Conservation (phyloP, 2,797 vertebrate genomes). For the Neostethus bicornis region DNA sequence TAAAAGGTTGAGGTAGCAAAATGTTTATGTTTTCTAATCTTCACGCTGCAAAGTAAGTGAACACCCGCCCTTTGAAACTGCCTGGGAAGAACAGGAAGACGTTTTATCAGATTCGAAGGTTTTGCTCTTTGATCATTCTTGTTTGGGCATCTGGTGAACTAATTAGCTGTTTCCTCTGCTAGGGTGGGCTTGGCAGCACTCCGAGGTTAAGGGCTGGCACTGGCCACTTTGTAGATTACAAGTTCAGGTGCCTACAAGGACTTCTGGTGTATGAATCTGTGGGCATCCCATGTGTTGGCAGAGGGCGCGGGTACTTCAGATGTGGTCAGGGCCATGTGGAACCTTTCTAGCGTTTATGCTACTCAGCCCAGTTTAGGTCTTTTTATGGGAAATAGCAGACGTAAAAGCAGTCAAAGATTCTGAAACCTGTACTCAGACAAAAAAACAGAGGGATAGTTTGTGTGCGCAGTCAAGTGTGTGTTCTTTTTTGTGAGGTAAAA, state of each 20-base stretch:
- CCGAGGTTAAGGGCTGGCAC: conserved; percentile 64
- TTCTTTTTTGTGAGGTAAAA: conserved; percentile 12
- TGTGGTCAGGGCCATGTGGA: conserved; percentile 81
- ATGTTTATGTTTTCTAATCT: conserved; percentile 59
- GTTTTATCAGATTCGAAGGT: conserved; percentile 69
- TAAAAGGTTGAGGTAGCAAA: conserved; percentile 55
- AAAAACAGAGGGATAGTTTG: conserved; percentile 51
- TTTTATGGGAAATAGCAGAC: conserved; percentile 28
- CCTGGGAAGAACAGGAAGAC: conserved; percentile 44
- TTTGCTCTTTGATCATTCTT: conserved; percentile 64
- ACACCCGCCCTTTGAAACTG: conserved; percentile 56
- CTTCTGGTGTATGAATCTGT: conserved; percentile 70
- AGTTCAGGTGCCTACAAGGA: conserved; percentile 60
- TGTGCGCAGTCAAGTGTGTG: conserved; percentile 16
- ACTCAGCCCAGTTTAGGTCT: conserved; percentile 60
- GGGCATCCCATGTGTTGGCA: conserved; percentile 75
- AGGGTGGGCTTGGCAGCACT: conserved; percentile 63
- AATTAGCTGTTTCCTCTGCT: conserved; percentile 73
- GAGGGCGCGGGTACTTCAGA: conserved; percentile 66
- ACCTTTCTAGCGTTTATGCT: conserved; percentile 71
- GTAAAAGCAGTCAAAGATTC: conserved; percentile 30
- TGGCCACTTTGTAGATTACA: conserved; percentile 72
- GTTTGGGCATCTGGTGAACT: conserved; percentile 63
- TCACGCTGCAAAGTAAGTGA: conserved; percentile 32
- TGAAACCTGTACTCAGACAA: conserved; percentile 57